Evolutionary conservation across 2,888 invertebrate genomes (phyloP), one percentile per base, ranked within the genome.

Genomic region (Physocephala rufipes): DNA sequence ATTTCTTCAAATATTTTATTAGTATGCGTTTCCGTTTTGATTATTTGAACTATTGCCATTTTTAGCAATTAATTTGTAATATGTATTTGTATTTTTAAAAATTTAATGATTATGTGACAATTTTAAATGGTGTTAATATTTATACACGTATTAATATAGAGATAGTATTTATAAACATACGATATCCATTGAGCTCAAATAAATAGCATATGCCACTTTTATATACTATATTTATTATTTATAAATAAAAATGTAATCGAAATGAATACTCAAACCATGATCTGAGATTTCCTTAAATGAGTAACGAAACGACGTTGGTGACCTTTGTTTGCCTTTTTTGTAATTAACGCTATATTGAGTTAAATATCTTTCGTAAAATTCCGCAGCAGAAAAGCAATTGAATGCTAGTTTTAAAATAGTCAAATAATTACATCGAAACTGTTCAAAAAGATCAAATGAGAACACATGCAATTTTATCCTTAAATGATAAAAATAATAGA

Each of bases 31-130:
- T 58, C 36, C 36, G 36, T 58, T 58, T 49, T 58, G n/a, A n/a
- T 58, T 4, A 15, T 26, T 13, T 28, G 12, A 28, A 24, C 9
- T 13, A 2, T 28, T 26, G 58, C 58, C 24, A 58, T 58, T 58
- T 58, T 58, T 26, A 49, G 58, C 28, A 21, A 58, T 12, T 24
- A 9, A 58, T 58, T 28, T 58, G 16, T n/a, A 13, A 58, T 21
- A 53, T 55, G 53, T 55, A 55, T 55, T 55, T 55, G 24, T 55
- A 55, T 55, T 55, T 5, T 55, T 24, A n/a, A 55, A 55, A 21
- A n/a, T 53, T 21, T 53, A 1, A 24, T 26, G 26, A 58, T 16
- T 28, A 26, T 36, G 26, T 28, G 26, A 28, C 9, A 58, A 58
- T 26, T 28, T 28, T 58, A 24, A 26, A 58, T 28, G 28, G 9